Percentiles rank a stretch among this genome's conserved stretches.
Conservation (phyloP, 2,888 invertebrate genomes). For the Lutraria lutraria region DNA sequence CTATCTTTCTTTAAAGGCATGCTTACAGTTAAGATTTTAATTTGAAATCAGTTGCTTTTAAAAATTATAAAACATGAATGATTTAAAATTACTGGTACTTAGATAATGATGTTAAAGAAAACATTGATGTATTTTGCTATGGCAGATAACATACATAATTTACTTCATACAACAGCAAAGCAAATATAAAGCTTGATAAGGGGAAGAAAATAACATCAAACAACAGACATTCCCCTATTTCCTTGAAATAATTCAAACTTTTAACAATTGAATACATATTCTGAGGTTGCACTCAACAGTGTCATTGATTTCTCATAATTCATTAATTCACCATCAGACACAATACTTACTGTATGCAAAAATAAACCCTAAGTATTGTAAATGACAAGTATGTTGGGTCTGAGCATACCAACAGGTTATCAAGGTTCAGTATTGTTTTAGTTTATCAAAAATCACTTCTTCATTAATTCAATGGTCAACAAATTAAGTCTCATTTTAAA, state of each 20-base stretch:
- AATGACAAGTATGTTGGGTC: background rate
- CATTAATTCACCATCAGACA: no score
- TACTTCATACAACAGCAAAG: conserved; percentile 1
- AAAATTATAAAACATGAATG: background rate
- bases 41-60: background rate
- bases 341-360: background rate
- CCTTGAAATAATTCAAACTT: background rate
- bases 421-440: background rate
- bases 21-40: background rate
- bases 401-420: no score
- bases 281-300: background rate
- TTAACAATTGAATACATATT: background rate
- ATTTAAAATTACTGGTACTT: background rate
- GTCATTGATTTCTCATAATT: background rate
- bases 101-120: background rate
- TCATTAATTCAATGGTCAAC: background rate
- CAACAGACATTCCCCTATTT: background rate
- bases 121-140: background rate
- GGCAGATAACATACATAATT: background rate
- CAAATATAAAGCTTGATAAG: background rate
- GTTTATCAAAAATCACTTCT: background rate
- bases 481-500: background rate
- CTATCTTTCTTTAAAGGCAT: background rate
- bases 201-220: background rate
- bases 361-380: background rate